Evolutionary conservation across 2,888 invertebrate species (phyloP).

Genomic region (Ormyrus nitidulus): DNA sequence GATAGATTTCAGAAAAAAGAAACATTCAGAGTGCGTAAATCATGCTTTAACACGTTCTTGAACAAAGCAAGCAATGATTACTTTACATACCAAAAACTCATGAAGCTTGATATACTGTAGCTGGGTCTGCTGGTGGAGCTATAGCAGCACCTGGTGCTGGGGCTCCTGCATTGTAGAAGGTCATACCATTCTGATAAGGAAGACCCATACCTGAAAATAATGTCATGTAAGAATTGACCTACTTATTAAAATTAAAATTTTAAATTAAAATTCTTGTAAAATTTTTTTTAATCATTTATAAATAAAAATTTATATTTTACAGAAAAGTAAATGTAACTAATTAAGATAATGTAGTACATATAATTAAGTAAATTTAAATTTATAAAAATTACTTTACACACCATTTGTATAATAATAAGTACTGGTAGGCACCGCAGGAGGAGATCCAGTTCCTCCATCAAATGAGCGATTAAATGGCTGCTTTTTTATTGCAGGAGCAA

Average conservation of each 20-base stretch:
- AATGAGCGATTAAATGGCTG: slow-evolving; percentile 80
- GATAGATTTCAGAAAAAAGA: slow-evolving; percentile 41
- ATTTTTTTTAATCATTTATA: background rate
- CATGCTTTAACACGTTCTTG: slow-evolving; percentile 38
- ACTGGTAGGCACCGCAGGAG: slow-evolving; percentile 77
- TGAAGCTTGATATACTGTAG: slow-evolving; percentile 72
- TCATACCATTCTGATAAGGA: slow-evolving; percentile 75
- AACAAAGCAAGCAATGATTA: slow-evolving; percentile 20
- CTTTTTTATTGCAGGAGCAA: slow-evolving; percentile 91
- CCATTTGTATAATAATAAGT: slow-evolving; percentile 77
- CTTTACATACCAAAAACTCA: slow-evolving; percentile 71
- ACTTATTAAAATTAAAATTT: background rate
- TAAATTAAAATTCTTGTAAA: slow-evolving; percentile 13
- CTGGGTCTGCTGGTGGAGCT: slow-evolving; percentile 71
- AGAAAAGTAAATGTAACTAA: background rate
- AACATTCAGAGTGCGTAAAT: slow-evolving; percentile 34
- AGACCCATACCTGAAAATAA: slow-evolving; percentile 70
- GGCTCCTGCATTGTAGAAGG: slow-evolving; percentile 73
- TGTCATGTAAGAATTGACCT: background rate
- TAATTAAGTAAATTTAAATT: background rate
- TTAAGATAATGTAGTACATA: background rate
- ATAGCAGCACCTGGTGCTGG: slow-evolving; percentile 71
- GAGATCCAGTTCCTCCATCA: slow-evolving; percentile 77
- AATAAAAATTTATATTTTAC: background rate
- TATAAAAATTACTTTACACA: slow-evolving; percentile 44